Evolutionary conservation across 2,113 vertebrate genomes (phyloP).

Genomic region (Sceloporus undulatus): DNA sequence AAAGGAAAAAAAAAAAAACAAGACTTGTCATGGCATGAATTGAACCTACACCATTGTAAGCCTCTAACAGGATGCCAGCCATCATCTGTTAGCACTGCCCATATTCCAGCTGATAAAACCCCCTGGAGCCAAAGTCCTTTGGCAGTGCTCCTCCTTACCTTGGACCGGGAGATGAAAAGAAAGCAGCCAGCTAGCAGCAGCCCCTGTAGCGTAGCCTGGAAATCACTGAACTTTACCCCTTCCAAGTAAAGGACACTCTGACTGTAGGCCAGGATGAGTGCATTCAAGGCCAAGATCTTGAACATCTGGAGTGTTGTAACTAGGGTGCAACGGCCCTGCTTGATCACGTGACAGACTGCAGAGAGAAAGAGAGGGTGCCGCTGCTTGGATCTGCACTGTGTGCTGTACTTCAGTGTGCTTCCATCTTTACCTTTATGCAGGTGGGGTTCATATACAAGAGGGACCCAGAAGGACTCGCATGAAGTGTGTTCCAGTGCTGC

Average conservation of each 20-base stretch:
- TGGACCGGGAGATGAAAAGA: slow-evolving; percentile 98
- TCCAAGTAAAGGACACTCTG: slow-evolving; percentile 97
- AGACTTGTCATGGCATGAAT: no score
- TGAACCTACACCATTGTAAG: no score
- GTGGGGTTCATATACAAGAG: not conserved
- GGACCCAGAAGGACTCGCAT: not conserved
- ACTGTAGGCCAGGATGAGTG: slow-evolving; percentile 95
- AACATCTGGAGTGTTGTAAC: slow-evolving; percentile 99
- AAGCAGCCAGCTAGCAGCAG: slow-evolving; percentile 95
- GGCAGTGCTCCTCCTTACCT: slow-evolving; percentile 76
- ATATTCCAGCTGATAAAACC: no score
- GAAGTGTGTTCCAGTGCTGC: not conserved
- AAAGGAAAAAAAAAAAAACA: no score
- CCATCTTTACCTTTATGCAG: not conserved
- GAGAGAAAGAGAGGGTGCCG: not conserved
- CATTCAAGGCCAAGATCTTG: slow-evolving; percentile 96
- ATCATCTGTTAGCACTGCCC: no score
- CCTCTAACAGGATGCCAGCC: no score
- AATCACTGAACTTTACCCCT: slow-evolving; percentile 97
- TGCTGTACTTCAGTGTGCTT: not conserved
- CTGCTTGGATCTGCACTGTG: not conserved
- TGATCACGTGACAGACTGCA: slow-evolving; percentile 96
- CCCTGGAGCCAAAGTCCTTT: no score
- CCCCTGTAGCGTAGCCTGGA: slow-evolving; percentile 95
- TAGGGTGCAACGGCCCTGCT: slow-evolving; percentile 95